A percentile compares a stretch with the other conserved stretches of the same genome.
Conservation (phyloP, 2,888 invertebrate species). For the Nomada ruficornis region DNA sequence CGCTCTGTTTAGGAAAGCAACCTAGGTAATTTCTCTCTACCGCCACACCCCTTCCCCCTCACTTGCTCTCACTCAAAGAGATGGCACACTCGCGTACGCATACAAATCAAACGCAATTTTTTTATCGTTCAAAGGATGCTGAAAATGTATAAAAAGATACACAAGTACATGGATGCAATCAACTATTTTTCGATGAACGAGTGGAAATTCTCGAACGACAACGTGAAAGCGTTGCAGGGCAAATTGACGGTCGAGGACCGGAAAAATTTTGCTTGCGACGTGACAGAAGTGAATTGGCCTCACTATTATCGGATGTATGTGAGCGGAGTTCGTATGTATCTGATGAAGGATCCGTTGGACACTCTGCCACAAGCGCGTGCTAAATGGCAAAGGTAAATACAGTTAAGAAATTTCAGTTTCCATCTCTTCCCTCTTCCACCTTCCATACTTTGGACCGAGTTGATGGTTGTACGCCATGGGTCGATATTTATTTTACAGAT, state of each 20-base stretch:
- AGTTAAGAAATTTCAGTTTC: background rate
- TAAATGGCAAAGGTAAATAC: conserved; percentile 85
- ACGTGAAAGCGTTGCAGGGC: conserved; percentile 86
- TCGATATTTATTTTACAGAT: conserved; percentile 72
- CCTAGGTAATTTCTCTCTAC: conserved; percentile 85
- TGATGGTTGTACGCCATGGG: background rate
- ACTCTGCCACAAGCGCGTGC: conserved; percentile 88
- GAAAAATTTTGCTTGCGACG: conserved; percentile 89
- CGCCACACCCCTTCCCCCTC: conserved; percentile 69
- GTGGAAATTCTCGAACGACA: conserved; percentile 90
- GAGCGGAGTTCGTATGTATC: conserved; percentile 90
- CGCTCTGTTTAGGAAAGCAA: conserved; percentile 87
- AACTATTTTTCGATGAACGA: conserved; percentile 92
- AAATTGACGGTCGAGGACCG: conserved; percentile 87
- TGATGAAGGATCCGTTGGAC: conserved; percentile 92
- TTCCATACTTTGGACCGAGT: background rate
- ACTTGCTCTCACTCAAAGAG: background rate
- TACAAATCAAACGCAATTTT: background rate
- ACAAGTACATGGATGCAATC: conserved; percentile 89
- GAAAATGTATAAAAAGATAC: conserved; percentile 90
- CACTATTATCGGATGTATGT: conserved; percentile 89
- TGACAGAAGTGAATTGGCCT: conserved; percentile 91
- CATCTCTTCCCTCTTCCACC: background rate
- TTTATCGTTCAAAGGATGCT: conserved; percentile 87
- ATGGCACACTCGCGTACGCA: background rate